These are phyloP conservation scores for Orientallactaga sibirica DNA, from an alignment of 2,797 vertebrate genomes.

Conservation along the genomic window DNA sequence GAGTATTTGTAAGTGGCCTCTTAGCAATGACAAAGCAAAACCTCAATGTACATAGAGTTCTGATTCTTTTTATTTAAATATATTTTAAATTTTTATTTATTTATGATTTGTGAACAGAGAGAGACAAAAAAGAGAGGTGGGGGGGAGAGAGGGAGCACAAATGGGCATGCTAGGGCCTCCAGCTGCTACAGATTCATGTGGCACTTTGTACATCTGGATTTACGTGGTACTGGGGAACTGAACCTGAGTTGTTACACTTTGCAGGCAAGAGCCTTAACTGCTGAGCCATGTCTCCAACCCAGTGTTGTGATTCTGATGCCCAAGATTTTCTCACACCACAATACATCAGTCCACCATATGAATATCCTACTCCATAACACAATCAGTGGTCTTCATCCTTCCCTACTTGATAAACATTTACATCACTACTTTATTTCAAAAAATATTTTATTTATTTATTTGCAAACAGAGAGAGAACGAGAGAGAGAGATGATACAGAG, in stretches of 20 bases:
- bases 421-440: neutral
- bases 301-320: neutral
- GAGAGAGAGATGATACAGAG: too few species aligned
- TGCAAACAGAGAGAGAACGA: too few species aligned
- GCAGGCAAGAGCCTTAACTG: too few species aligned
- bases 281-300: too few species aligned
- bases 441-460: too few species aligned
- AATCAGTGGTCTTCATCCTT: neutral
- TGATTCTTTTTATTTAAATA: neutral
- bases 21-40: conserved; percentile 17
- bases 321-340: neutral
- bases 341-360: neutral
- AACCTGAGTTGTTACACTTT: too few species aligned
- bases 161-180: too few species aligned
- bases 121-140: too few species aligned
- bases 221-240: too few species aligned
- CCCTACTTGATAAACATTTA: neutral
- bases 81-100: neutral
- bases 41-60: neutral
- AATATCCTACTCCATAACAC: neutral
- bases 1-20: neutral
- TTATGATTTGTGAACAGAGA: neutral
- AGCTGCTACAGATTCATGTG: too few species aligned
- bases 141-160: too few species aligned
- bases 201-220: too few species aligned